These are phyloP conservation scores for Therioaphis trifolii DNA, from an alignment of 2,888 invertebrate species.

Conservation along the genomic window DNA sequence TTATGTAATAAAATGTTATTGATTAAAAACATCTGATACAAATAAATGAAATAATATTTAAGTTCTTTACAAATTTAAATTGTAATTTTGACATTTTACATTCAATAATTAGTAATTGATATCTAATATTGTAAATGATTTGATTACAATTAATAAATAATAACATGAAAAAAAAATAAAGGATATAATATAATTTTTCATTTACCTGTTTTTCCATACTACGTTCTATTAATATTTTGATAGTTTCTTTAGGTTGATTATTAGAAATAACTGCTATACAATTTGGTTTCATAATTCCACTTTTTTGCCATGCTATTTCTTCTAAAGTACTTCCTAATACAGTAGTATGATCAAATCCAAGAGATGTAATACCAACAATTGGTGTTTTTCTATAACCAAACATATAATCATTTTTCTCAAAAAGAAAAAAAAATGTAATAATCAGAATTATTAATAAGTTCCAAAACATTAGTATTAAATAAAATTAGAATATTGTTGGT, in stretches of 20 bases:
- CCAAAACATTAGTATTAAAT: no score
- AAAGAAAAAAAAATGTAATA: conserved; percentile 47
- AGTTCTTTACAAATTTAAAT: no score
- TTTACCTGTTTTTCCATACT: conserved; percentile 76
- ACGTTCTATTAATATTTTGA: conserved; percentile 76
- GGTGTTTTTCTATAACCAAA: conserved; percentile 76
- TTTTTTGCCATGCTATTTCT: conserved; percentile 94
- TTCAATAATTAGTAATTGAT: neutral
- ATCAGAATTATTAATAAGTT: no score
- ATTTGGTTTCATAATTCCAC: conserved; percentile 89
- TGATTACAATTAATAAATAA: no score
- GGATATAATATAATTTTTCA: conserved; percentile 37
- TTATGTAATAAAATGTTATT: no score
- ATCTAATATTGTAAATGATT: neutral
- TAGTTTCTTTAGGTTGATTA: conserved; percentile 74
- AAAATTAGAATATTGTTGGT: no score
- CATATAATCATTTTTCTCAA: conserved; percentile 48
- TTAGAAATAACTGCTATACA: conserved; percentile 80
- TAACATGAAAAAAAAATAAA: conserved; percentile 66
- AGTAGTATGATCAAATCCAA: conserved; percentile 90
- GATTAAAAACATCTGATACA: no score
- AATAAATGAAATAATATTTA: no score
- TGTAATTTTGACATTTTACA: no score
- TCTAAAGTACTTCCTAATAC: conserved; percentile 85
- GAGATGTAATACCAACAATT: conserved; percentile 89